Conservation (phyloP, 30 jellyfish, hydroid and myxozoan species). For the Pseudorhiza aurosa region DNA sequence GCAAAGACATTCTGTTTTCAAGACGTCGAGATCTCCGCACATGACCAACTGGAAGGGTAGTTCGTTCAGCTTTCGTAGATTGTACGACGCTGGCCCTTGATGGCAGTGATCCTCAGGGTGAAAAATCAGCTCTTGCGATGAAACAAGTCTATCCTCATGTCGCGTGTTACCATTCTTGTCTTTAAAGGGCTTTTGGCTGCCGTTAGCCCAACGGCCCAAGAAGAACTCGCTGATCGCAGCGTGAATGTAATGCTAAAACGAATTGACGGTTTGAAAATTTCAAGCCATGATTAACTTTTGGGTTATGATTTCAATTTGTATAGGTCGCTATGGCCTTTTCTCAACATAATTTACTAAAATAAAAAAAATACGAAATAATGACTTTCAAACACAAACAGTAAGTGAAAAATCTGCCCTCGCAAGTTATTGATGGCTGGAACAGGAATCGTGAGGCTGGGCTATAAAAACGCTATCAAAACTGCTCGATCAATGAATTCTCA, state of each 20-base stretch:
- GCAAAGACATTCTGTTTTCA: conserved; percentile 62
- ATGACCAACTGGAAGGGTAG: conserved; percentile 64
- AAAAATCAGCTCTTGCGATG: conserved; percentile 59
- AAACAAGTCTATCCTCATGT: conserved; percentile 55
- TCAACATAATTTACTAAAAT: too few species aligned
- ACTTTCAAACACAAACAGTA: too few species aligned
- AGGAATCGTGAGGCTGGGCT: too few species aligned
- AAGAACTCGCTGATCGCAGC: conserved; percentile 64
- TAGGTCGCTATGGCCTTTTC: too few species aligned
- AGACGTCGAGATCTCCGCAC: conserved; percentile 49
- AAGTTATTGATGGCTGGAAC: too few species aligned
- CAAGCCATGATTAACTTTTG: too few species aligned
- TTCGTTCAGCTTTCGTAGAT: conserved; percentile 79
- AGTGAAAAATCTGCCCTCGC: too few species aligned
- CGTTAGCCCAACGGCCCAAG: conserved; percentile 79
- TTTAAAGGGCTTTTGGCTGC: conserved; percentile 56
- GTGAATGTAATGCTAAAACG: conserved; percentile 15
- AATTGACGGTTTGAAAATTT: neutral
- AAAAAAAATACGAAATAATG: too few species aligned
- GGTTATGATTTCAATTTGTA: too few species aligned
- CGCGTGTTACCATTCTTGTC: conserved; percentile 39
- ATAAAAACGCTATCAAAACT: too few species aligned
- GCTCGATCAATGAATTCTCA: too few species aligned
- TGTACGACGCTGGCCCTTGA: conserved; percentile 43
- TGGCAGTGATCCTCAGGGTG: conserved; percentile 49